Conservation (phyloP, 2,888 invertebrate species). For the Diachrysia chrysitis region DNA sequence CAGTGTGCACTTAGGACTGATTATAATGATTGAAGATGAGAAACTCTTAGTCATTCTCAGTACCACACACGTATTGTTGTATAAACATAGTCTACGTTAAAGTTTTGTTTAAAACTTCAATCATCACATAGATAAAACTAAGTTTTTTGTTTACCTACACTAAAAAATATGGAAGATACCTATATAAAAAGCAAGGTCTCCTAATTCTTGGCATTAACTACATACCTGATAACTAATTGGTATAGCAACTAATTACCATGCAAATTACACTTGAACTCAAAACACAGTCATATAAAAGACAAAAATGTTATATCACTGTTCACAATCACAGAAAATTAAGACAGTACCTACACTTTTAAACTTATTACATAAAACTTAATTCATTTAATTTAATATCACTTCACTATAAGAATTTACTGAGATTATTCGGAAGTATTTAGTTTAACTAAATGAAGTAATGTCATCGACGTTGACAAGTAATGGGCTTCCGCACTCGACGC, state of each 20-base stretch:
- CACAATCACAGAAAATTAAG: constrained; percentile 37
- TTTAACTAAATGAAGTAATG: constrained; percentile 49
- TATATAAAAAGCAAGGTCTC: constrained; percentile 11
- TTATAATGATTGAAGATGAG: constrained; percentile 15
- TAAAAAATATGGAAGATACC: not conserved
- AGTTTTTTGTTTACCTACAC: constrained; percentile 2
- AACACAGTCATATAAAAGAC: constrained; percentile 57
- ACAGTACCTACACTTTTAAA: constrained; percentile 16
- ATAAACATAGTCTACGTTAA: not conserved
- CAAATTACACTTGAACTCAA: constrained; percentile 68
- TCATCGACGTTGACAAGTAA: constrained; percentile 51
- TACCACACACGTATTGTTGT: not conserved
- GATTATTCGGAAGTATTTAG: constrained; percentile 38
- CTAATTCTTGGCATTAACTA: constrained; percentile 78
- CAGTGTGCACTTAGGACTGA: constrained; percentile 18
- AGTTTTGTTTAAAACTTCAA: constrained; percentile 16
- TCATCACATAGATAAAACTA: not conserved
- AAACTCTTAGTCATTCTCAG: constrained; percentile 34
- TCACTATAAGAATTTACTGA: constrained; percentile 32
- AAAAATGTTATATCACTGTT: constrained; percentile 45
- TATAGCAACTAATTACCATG: constrained; percentile 73
- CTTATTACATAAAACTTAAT: constrained; percentile 13
- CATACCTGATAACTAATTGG: constrained; percentile 70
- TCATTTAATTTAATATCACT: constrained; percentile 16
- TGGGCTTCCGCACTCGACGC: constrained; percentile 79